Conservation (phyloP, 2,888 invertebrate genomes). For the Chrysolina americana region DNA sequence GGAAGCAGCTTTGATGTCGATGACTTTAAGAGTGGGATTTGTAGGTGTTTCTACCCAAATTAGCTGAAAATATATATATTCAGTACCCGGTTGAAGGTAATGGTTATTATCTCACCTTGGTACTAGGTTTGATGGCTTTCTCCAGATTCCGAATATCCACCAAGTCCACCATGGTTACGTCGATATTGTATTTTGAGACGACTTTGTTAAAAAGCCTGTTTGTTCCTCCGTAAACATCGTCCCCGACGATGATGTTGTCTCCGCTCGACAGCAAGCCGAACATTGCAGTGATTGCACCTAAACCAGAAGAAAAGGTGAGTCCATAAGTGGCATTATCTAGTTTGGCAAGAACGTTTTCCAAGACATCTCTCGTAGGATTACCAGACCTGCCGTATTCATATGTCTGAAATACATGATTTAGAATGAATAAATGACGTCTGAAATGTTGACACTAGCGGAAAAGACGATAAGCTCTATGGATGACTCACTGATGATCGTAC, state of each 20-base stretch:
- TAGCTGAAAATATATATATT: slow-evolving; percentile 71
- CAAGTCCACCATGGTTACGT: slow-evolving; percentile 84
- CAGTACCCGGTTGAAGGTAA: not conserved
- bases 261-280: slow-evolving; percentile 83
- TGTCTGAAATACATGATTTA: slow-evolving; percentile 72
- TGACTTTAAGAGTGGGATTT: slow-evolving; percentile 94
- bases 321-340: slow-evolving; percentile 92
- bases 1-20: slow-evolving; percentile 84
- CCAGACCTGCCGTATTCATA: slow-evolving; percentile 87
- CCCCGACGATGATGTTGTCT: slow-evolving; percentile 91
- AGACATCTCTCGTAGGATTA: slow-evolving; percentile 85
- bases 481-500: too few species aligned
- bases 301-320: slow-evolving; percentile 88
- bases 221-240: slow-evolving; percentile 97
- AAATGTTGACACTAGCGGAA: not conserved
- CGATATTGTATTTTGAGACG: slow-evolving; percentile 77
- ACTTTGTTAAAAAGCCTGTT: slow-evolving; percentile 78
- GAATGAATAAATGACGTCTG: not conserved
- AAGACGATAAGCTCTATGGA: not conserved
- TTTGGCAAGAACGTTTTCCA: slow-evolving; percentile 92
- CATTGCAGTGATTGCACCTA: slow-evolving; percentile 87
- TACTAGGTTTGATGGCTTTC: slow-evolving; percentile 83
- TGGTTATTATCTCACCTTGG: slow-evolving; percentile 81
- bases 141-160: slow-evolving; percentile 78
- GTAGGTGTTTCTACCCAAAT: slow-evolving; percentile 97